Percentiles rank a stretch among this genome's conserved stretches.
Conservation (phyloP, 2,888 invertebrate genomes). For the Orthosia gracilis region DNA sequence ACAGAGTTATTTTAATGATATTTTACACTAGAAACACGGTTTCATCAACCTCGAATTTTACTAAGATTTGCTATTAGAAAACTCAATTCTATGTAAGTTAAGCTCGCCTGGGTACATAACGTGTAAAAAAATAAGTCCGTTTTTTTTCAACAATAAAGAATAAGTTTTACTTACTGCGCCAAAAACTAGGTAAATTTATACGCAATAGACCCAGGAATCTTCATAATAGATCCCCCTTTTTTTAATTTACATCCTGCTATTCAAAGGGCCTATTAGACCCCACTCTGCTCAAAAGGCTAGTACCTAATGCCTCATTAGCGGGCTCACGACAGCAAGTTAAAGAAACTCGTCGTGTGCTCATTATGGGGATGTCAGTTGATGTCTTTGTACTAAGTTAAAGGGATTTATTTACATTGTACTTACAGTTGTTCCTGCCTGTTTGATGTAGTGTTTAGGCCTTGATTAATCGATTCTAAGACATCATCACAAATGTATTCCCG, state of each 20-base stretch:
- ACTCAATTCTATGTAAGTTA: too few relatives aligned
- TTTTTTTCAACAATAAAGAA: too few relatives aligned
- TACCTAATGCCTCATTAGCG: conserved; percentile 44
- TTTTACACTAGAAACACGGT: not conserved
- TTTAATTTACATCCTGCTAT: conserved; percentile 13
- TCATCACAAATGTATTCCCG: too few relatives aligned
- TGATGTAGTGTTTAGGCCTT: not conserved
- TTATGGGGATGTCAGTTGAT: conserved; percentile 32
- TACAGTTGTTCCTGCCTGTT: not conserved
- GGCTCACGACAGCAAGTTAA: conserved; percentile 37
- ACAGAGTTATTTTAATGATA: too few relatives aligned
- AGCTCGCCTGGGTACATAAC: too few relatives aligned
- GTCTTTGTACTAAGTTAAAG: conserved; percentile 25
- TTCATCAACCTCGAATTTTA: not conserved
- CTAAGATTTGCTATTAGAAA: too few relatives aligned
- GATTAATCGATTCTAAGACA: not conserved
- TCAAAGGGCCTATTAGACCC: conserved; percentile 17
- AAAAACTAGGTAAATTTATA: too few relatives aligned
- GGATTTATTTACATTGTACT: conserved; percentile 35
- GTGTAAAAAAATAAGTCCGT: too few relatives aligned
- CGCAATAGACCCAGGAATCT: too few relatives aligned
- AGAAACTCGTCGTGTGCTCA: conserved; percentile 51
- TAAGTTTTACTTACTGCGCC: too few relatives aligned
- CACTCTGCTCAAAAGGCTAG: conserved; percentile 11
- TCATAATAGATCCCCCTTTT: not conserved